phyloP scores from a whole-genome alignment of 2,113 vertebrate genomes.

The Alethe diademata region DNA sequence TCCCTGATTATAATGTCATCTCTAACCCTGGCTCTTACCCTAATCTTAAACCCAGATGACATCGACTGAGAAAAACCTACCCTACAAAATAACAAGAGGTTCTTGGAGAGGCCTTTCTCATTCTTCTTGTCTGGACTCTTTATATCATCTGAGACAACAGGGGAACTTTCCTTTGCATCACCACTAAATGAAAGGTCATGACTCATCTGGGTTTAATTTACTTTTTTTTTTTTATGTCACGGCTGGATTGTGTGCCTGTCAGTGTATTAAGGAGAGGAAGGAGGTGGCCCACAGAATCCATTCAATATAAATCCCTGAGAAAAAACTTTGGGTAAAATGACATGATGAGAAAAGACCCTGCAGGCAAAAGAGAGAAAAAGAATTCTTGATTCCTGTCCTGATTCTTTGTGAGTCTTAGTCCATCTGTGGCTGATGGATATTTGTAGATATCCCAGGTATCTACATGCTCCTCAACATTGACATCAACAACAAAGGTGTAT shows the following conservation, averaged over 20 bases:
- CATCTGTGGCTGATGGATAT: not conserved
- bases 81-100: no score
- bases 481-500: not conserved
- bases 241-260: not conserved
- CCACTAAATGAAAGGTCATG: not conserved
- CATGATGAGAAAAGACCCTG: not conserved
- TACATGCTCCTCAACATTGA: accelerated
- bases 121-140: not conserved
- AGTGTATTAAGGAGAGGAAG: not conserved
- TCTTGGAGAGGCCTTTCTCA: not conserved
- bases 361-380: not conserved
- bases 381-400: not conserved
- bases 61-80: not conserved
- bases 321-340: not conserved
- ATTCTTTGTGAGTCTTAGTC: not conserved
- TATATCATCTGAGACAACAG: not conserved
- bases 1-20: not conserved
- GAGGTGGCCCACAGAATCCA: not conserved
- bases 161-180: not conserved
- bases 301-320: not conserved
- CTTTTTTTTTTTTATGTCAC: not conserved
- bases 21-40: not conserved
- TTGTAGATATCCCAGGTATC: no score
- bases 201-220: not conserved
- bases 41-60: not conserved